These are phyloP conservation scores for Sebastes paucispinis DNA, from an alignment of 2,797 vertebrate genomes.

Conservation along the genomic window DNA sequence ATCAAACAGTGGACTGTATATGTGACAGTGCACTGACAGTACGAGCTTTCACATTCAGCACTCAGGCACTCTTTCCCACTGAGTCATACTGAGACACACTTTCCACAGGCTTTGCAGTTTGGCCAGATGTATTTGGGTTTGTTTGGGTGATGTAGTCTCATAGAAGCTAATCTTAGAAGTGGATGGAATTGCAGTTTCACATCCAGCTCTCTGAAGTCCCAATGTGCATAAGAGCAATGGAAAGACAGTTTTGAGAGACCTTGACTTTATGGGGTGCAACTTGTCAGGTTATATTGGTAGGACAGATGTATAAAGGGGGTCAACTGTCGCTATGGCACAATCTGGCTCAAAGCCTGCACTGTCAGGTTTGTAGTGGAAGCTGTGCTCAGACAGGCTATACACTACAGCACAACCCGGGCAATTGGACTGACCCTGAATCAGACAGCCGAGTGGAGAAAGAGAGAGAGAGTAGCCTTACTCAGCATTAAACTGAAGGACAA, in stretches of 20 bases:
- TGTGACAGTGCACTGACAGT: not conserved
- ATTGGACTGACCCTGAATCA: not conserved
- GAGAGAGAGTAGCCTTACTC: not conserved
- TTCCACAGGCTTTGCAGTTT: not conserved
- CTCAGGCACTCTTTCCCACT: not conserved
- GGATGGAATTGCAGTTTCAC: conserved; percentile 8
- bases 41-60: conserved; percentile 7
- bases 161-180: conserved; percentile 3
- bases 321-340: not conserved
- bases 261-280: not conserved
- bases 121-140: not conserved
- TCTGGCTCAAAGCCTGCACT: not conserved
- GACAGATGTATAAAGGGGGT: not conserved
- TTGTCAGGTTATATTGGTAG: no score
- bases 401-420: not conserved
- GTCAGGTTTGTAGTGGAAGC: not conserved
- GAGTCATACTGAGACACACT: not conserved
- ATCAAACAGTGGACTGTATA: not conserved
- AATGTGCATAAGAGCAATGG: not conserved
- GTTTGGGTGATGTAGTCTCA: not conserved
- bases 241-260: not conserved
- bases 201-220: not conserved
- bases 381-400: not conserved
- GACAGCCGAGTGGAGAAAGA: not conserved
- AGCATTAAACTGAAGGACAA: not conserved